Base-by-base conservation (phyloP, 2,797 vertebrate species). In the Emys orbicularis region DNA sequence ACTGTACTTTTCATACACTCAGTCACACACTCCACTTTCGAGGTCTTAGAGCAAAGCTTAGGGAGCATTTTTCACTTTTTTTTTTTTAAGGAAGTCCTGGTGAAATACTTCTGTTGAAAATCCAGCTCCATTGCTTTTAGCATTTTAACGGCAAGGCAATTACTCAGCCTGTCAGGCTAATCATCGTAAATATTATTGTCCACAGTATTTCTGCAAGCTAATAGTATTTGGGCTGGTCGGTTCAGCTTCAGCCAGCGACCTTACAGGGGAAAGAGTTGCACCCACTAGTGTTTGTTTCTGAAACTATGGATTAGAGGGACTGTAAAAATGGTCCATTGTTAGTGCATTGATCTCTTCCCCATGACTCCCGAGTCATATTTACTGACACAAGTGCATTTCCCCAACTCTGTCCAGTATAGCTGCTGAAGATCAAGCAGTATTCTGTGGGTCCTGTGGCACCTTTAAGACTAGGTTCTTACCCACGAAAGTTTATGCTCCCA, bases 141-240 rank as follows among this genome's bases (percentile, higher is more conserved):
- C 93, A 90, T 95, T 96, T 96, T 94, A 93, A 81, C 86, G 91
- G 84, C 86, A 94, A 86, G 93, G 80, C 80, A 92, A 94, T 95
- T 95, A 94, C 61, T 97, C 86, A 92, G 81, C 79, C 59, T 95
- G 94, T 94, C 96, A 96, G 74, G 44, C 23, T 92, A 97, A 95
- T 90, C 90, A 93, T 91, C 54, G 72, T 94, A 96, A 95, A 96
- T 95, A 96, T 44, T 94, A 86, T 87, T 92, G 88, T 88, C 89
- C 91, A 84, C 0, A 0, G 74, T 90, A 86, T 92, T 95, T 96
- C 94, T 94, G 84, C 86, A 92, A 93, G 90, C 86, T 93, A 93
- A 2, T 16, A 89, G 84, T 13, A 94, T 92, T 94, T 87, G 86
- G 93, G 84, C 92, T 83, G 90, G 87, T 93, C 94, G 91, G 86